Percentiles rank a stretch among this genome's conserved stretches.
phyloP scores from a whole-genome alignment of 2,113 vertebrate species.

The Tenrec ecaudatus region DNA sequence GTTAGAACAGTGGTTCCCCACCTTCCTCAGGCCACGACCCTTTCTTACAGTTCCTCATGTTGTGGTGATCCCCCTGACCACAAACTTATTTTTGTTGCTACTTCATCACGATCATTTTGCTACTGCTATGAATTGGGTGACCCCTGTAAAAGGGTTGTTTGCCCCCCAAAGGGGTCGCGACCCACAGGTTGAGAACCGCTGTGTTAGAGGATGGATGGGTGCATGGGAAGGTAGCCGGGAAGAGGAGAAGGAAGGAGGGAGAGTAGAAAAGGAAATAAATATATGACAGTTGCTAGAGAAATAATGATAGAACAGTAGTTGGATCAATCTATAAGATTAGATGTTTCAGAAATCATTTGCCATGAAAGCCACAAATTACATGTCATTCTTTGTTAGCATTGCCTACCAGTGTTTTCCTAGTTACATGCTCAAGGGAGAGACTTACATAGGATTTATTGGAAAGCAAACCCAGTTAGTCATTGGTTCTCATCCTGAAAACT shows the following conservation, averaged over 20 bases:
- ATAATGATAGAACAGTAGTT: conserved; percentile 1
- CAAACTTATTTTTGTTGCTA: too few species aligned
- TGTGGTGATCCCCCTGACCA: too few species aligned
- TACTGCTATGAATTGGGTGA: too few species aligned
- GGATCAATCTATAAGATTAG: neutral
- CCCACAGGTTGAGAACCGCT: too few species aligned
- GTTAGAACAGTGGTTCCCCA: too few species aligned
- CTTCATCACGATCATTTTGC: too few species aligned
- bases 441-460: neutral
- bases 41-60: too few species aligned
- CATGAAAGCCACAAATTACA: conserved; percentile 1
- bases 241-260: neutral
- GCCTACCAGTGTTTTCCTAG: neutral
- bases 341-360: conserved; percentile 29
- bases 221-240: neutral
- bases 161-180: too few species aligned
- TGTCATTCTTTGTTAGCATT: conserved; percentile 31
- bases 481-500: conserved; percentile 29
- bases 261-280: neutral
- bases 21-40: too few species aligned
- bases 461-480: neutral
- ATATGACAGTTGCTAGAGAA: neutral
- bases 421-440: conserved; percentile 17
- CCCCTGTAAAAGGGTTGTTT: too few species aligned
- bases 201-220: neutral